Base-by-base conservation (phyloP, 2,113 vertebrate genomes). In the Lepus americanus region DNA sequence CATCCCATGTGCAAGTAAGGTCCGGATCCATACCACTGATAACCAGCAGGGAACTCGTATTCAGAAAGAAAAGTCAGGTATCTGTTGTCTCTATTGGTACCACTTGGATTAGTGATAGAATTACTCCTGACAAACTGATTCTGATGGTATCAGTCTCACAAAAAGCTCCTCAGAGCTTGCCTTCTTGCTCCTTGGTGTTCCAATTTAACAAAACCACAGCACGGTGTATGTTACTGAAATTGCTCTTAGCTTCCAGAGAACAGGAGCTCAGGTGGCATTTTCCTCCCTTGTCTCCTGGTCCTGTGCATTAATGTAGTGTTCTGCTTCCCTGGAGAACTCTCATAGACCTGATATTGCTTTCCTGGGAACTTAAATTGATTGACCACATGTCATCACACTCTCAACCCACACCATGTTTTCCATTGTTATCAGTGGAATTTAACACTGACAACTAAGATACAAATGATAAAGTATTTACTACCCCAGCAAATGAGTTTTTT, bases 201-300 rank as follows among this genome's bases (percentile, higher is more conserved):
- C 79, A 88, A 59, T 97, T 96, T 95, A 72, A 89, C 72, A 95
- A 96, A 96, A 95, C 96, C 87, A 59, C 92, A 97, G 83, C n/a
- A 74, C 9, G 36, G 51, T 82, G 17, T 95, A 89, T 25, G 70
- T 83, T 97, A 88, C 95, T 96, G 87, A 95, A 97, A 96, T 76
- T 91, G 76, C 92, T 76, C 55, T 97, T 90, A 89, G 92, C 88
- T 96, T 95, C 88, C 76, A 87, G 39, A 63, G 64, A 44, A 63
- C 22, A 19, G n/a, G 53, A 55, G 64, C 81, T 94, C 82, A 93
- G 89, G 78, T 96, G 86, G 81, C 67, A 51, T 83, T 95, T 93
- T 92, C 90, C 25, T 82, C 70, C 53, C 44, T 64, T n/a, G 31
- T 49, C 82, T 90, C 77, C 64, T 83, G 55, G 79, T 95, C 81